phyloP scores from a whole-genome alignment of 1,140 invertebrate species.

The Papilio polyxenes region DNA sequence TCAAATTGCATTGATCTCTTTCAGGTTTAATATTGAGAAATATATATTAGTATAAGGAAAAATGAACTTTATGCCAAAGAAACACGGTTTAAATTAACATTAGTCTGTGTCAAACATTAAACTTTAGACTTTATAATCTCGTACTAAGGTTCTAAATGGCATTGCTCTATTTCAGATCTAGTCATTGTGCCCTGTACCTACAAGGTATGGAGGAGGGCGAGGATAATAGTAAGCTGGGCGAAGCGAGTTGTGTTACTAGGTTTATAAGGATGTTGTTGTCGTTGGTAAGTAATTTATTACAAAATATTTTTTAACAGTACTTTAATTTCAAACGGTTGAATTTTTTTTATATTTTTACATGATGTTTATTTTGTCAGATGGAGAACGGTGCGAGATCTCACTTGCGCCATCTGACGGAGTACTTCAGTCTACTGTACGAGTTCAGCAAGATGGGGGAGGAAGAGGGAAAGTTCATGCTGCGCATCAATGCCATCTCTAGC shows the following conservation, averaged over 20 bases:
- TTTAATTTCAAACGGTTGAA: neutral
- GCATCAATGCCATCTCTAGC: conserved; percentile 92
- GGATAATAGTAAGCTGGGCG: conserved; percentile 87
- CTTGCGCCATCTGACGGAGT: conserved; percentile 93
- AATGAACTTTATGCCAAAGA: too few relatives aligned
- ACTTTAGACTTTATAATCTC: conserved; percentile 11
- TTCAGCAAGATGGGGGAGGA: conserved; percentile 97
- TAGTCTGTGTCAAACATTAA: conserved; percentile 19
- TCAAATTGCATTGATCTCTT: conserved; percentile 18
- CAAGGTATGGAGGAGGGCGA: conserved; percentile 85
- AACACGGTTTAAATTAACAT: too few relatives aligned
- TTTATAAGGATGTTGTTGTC: conserved; percentile 95
- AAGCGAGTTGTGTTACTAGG: conserved; percentile 93
- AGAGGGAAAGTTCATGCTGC: conserved; percentile 92
- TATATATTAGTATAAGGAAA: too few relatives aligned
- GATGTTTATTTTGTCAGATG: conserved; percentile 81
- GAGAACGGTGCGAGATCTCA: conserved; percentile 93
- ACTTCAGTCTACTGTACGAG: conserved; percentile 94
- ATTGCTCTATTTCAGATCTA: conserved; percentile 77
- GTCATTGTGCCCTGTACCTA: conserved; percentile 87
- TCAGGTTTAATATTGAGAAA: neutral
- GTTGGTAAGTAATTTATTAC: conserved; percentile 82
- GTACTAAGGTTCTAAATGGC: neutral
- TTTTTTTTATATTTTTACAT: neutral
- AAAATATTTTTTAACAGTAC: neutral